phyloP scores from a whole-genome alignment of 1,140 invertebrate species.

The Maniola jurtina region DNA sequence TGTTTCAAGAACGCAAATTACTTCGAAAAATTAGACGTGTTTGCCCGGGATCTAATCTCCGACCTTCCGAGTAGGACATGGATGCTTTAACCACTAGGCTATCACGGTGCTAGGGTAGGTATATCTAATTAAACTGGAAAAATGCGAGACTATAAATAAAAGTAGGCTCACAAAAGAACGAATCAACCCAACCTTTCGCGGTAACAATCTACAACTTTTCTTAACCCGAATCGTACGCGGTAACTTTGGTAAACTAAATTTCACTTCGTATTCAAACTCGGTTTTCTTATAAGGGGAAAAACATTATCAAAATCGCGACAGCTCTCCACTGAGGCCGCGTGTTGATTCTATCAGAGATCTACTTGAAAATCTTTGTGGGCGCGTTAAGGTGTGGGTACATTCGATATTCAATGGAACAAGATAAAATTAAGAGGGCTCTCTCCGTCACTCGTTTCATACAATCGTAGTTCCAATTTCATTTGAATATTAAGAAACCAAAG shows the following conservation, averaged over 20 bases:
- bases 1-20: too few species aligned
- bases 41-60: too few species aligned
- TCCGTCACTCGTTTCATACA: too few species aligned
- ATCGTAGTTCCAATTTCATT: too few species aligned
- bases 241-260: conserved; percentile 71
- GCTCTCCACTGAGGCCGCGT: conserved; percentile 57
- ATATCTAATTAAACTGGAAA: conserved; percentile 4
- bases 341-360: conserved; percentile 76
- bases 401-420: too few species aligned
- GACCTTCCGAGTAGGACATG: too few species aligned
- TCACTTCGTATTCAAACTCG: conserved; percentile 65
- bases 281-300: conserved; percentile 60
- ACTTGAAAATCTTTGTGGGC: conserved; percentile 48
- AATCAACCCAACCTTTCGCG: conserved; percentile 51
- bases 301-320: conserved; percentile 70
- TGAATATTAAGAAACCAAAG: too few species aligned
- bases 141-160: conserved; percentile 41
- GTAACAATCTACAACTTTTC: conserved; percentile 74
- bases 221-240: conserved; percentile 42
- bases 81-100: too few species aligned
- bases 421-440: too few species aligned
- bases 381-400: conserved; percentile 30
- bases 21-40: too few species aligned
- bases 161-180: conserved; percentile 39
- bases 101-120: too few species aligned